phyloP scores from a whole-genome alignment of 2,888 invertebrate genomes.

The Pharmacophagus antenor region DNA sequence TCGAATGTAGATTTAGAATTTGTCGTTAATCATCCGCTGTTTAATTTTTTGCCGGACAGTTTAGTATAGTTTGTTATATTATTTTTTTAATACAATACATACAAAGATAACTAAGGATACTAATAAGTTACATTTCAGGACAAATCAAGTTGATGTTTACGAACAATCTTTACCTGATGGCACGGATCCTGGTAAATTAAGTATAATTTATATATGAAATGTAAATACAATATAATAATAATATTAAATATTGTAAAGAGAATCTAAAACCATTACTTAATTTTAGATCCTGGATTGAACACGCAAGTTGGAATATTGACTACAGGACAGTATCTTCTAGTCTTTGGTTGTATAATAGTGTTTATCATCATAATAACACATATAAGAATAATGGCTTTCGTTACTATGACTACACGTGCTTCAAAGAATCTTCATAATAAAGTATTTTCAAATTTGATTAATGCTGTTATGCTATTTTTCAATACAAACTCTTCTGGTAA shows the following conservation, averaged over 20 bases:
- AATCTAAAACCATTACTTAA: not conserved
- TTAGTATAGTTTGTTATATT: too few relatives aligned
- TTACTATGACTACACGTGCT: conserved; percentile 82
- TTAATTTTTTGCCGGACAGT: too few relatives aligned
- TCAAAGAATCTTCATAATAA: conserved; percentile 85
- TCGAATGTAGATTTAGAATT: too few relatives aligned
- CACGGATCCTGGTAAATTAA: conserved; percentile 49
- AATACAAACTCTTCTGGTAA: conserved; percentile 89
- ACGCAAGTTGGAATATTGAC: conserved; percentile 57
- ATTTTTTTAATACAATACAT: too few relatives aligned
- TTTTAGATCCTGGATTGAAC: conserved; percentile 55
- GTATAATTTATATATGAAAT: conserved; percentile 20
- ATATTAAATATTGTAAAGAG: not conserved
- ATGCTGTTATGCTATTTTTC: conserved; percentile 87
- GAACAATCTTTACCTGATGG: conserved; percentile 50
- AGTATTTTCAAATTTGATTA: conserved; percentile 87
- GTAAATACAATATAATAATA: not conserved
- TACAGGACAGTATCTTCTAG: conserved; percentile 56
- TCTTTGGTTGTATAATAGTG: conserved; percentile 58
- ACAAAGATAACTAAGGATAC: too few relatives aligned
- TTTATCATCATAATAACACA: conserved; percentile 71
- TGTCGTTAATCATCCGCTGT: too few relatives aligned
- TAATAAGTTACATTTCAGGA: conserved; percentile 49
- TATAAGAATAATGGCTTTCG: conserved; percentile 81
- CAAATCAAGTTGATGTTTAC: conserved; percentile 61